Percentiles rank a stretch among this genome's conserved stretches.
These are phyloP conservation scores for Crossocerus cetratus DNA, from an alignment of 2,888 invertebrate species.

Conservation along the genomic window DNA sequence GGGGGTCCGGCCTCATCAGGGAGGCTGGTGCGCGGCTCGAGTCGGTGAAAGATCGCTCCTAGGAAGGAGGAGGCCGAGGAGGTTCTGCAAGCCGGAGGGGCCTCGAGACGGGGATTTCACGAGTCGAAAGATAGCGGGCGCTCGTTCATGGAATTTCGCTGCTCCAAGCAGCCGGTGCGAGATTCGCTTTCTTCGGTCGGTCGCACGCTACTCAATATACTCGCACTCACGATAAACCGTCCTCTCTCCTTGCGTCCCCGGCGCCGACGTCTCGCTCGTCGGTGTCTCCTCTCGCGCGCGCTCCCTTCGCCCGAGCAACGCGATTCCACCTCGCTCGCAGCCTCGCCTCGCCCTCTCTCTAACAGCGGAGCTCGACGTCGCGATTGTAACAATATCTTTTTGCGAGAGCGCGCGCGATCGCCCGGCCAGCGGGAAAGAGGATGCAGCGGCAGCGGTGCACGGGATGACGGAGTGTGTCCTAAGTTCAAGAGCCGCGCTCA, in stretches of 20 bases:
- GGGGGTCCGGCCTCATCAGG: neutral
- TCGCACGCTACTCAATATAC: conserved; percentile 76
- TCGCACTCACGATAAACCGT: conserved; percentile 60
- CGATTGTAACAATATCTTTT: conserved; percentile 75
- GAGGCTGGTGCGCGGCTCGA: conserved; percentile 4
- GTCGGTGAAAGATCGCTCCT: neutral
- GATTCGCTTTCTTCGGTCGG: conserved; percentile 65
- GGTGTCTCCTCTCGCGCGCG: neutral
- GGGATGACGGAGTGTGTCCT: conserved; percentile 61
- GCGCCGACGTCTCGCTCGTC: conserved; percentile 37
- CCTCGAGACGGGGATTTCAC: neutral
- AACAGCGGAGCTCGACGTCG: conserved; percentile 27
- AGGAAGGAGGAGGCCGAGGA: neutral
- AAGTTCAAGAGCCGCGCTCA: conserved; percentile 77
- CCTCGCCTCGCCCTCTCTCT: conserved; percentile 5
- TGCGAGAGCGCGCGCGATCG: conserved; percentile 26
- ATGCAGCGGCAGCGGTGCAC: conserved; percentile 46
- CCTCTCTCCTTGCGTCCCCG: conserved; percentile 32
- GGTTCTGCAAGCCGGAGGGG: no score
- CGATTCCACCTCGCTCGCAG: conserved; percentile 54
- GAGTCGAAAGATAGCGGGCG: neutral
- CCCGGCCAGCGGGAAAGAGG: no score
- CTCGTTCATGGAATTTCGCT: conserved; percentile 66
- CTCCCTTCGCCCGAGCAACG: conserved; percentile 51
- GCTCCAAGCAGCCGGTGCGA: conserved; percentile 57